Evolutionary conservation across 1,140 invertebrate species (phyloP).

Genomic region (Cataglyphis hispanica): DNA sequence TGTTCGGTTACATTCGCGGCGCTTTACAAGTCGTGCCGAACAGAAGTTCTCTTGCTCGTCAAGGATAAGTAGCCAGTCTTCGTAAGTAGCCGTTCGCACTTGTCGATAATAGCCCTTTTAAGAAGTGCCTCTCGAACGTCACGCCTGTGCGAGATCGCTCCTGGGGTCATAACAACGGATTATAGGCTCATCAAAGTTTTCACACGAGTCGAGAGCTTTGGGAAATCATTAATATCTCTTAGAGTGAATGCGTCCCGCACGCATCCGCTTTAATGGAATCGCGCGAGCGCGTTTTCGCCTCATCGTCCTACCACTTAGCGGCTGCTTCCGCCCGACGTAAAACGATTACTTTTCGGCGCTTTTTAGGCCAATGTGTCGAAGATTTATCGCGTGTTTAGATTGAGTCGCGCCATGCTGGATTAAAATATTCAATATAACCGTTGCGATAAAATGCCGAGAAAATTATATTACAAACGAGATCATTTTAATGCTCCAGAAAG

Average conservation of each 20-base stretch:
- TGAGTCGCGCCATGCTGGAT: constrained; percentile 65
- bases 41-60: constrained; percentile 42
- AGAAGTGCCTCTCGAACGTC: constrained; percentile 43
- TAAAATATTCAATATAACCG: constrained; percentile 73
- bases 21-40: constrained; percentile 23
- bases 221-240: constrained; percentile 83
- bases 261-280: constrained; percentile 71
- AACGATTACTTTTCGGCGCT: constrained; percentile 74
- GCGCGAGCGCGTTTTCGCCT: constrained; percentile 65
- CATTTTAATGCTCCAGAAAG: constrained; percentile 4
- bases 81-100: constrained; percentile 54
- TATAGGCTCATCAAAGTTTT: constrained; percentile 70
- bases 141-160: constrained; percentile 35
- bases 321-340: constrained; percentile 70
- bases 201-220: constrained; percentile 79
- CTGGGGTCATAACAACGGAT: constrained; percentile 40
- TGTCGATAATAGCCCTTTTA: constrained; percentile 55
- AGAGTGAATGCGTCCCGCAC: constrained; percentile 9
- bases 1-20: constrained; percentile 27
- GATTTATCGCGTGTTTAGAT: constrained; percentile 81
- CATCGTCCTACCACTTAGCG: constrained; percentile 73
- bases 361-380: constrained; percentile 66
- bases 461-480: constrained; percentile 47
- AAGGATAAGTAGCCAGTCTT: constrained; percentile 34
- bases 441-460: constrained; percentile 58